Evolutionary conservation across 2,888 invertebrate species (phyloP), one percentile per base, ranked within the genome.

Genomic region (Cyclophora albipunctata): DNA sequence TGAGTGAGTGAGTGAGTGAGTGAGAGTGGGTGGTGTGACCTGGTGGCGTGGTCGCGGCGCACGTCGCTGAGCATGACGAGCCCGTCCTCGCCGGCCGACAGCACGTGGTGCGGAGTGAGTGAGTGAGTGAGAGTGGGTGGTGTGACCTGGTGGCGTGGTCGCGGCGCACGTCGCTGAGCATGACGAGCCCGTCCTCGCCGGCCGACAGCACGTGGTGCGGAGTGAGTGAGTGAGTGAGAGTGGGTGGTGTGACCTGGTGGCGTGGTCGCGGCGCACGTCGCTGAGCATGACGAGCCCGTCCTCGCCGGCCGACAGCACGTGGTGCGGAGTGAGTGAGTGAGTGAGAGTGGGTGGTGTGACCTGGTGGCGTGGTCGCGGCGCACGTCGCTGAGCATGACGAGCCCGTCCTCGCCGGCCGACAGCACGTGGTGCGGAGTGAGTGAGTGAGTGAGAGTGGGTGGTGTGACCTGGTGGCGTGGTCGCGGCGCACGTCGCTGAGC

Each of bases 61-160:
- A 98, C 91, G 86, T 98, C 98, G 58, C 94, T 92, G 66, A 93
- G 93, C 70, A 93, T 91, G 5, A 97, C 93, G 52, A 92, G 86
- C 0, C 94, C 95, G 86, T 98, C 98, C 84, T 98, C 97, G 1
- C 97, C 98, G 60, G 94, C 96, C 59, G 95, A 96, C 34, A 97
- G 87, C 46, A 95, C 90, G 49, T 93, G 82, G 73, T 95, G 93
- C 0, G 96, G 95, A n/a, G n/a, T n/a, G n/a, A n/a, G n/a, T n/a
- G 20, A 20, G 20, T 40, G 48, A 41, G 47, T 41, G 52, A 40
- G 34, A 42, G 53, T 46, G 46, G 37, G 45, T 3, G 33, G 7
- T 40, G 42, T 84, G 91, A 73, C 91, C 74, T 78, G 54, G 66
- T 55, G n/a, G 93, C 90, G 69, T 91, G 92, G 42, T 91, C 90